Conservation (phyloP, 2,113 vertebrate genomes). For the Oncorhynchus kisutch region DNA sequence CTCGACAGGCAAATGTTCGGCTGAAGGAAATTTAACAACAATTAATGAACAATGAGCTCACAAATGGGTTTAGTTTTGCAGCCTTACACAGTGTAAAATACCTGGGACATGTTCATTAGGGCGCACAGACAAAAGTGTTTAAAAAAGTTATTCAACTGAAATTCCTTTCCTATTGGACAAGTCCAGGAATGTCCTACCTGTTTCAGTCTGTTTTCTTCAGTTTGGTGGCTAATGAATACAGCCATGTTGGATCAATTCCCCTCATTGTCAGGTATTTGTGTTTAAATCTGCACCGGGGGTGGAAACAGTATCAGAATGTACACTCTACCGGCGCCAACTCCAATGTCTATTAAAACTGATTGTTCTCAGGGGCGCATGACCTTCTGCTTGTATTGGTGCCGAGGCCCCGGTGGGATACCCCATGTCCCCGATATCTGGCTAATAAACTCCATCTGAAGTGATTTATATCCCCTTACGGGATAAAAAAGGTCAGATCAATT, state of each 20-base stretch:
- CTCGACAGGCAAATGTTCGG: background rate
- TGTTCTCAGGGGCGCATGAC: constrained; percentile 34
- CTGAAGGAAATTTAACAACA: background rate
- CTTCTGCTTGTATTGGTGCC: constrained; percentile 44
- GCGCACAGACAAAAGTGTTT: background rate
- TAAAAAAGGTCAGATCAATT: constrained; percentile 74
- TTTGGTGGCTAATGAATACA: no score
- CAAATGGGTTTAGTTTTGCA: background rate
- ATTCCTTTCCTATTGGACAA: background rate
- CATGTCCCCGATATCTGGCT: constrained; percentile 49
- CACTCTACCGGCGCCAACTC: constrained; percentile 15
- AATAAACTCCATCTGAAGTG: constrained; percentile 61
- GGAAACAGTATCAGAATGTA: background rate
- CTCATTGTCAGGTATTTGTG: constrained; percentile 5
- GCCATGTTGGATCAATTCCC: constrained; percentile 13
- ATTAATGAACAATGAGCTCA: background rate
- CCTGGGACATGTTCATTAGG: background rate
- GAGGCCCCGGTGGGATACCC: constrained; percentile 55
- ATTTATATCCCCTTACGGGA: constrained; percentile 61
- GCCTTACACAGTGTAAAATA: background rate
- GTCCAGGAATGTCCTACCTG: background rate
- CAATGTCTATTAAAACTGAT: constrained; percentile 39
- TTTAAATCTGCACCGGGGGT: constrained; percentile 20
- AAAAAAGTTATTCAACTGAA: background rate
- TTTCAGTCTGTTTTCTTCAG: no score